Conservation (phyloP, 2,797 vertebrate genomes). For the Phaenicophaeus curvirostris region DNA sequence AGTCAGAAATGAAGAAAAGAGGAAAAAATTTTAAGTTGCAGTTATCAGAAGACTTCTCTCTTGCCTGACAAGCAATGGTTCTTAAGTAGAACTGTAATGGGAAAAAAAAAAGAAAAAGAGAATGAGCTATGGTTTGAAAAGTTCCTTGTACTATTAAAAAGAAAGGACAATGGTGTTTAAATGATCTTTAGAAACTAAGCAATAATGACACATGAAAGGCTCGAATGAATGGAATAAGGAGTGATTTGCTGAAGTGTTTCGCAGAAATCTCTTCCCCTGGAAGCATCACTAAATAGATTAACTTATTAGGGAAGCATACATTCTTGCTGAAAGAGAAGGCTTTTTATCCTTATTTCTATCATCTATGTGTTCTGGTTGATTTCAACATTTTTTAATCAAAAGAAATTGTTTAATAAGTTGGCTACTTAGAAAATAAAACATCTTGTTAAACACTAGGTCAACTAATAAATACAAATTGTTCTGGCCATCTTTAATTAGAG, state of each 20-base stretch:
- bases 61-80: background rate
- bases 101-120: background rate
- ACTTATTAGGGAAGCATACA: constrained; percentile 26
- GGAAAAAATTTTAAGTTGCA: background rate
- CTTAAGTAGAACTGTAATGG: background rate
- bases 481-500: constrained; percentile 36
- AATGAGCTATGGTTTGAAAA: background rate
- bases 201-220: constrained; percentile 43
- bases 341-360: constrained; percentile 27
- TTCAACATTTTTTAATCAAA: constrained; percentile 45
- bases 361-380: background rate
- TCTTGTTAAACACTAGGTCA: constrained; percentile 10
- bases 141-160: background rate
- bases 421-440: background rate
- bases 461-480: constrained; percentile 36
- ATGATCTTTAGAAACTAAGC: constrained; percentile 29
- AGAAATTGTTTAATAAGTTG: background rate
- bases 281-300: constrained; percentile 63
- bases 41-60: background rate
- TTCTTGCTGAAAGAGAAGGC: background rate
- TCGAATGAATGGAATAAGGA: background rate
- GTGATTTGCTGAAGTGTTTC: constrained; percentile 32
- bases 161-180: background rate
- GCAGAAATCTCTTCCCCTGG: background rate
- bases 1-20: background rate